Base-by-base conservation (phyloP, 2,113 vertebrate genomes). In the Malaclemys terrapin region DNA sequence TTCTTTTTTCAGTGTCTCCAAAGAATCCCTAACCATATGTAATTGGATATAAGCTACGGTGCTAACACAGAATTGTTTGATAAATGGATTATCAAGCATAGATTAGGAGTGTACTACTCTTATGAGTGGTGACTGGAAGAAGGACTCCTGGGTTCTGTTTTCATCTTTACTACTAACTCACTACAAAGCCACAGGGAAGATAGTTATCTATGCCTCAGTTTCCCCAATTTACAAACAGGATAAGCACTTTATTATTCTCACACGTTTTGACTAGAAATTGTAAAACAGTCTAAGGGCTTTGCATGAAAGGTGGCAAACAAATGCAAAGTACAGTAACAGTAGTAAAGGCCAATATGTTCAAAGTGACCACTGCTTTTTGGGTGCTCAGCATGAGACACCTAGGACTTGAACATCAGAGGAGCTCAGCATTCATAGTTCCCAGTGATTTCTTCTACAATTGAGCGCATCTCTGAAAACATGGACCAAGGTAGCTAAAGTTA, bases 1-100 rank as follows among this genome's bases (percentile, higher is more conserved):
- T 95, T 88, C 14, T 5, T 89, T 91, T 31, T 93, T 94, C 87
- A 82, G 4, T 19, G 27, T 82, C 76, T 91, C 25, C n/a, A 79
- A 88, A 76, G 79, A 90, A 72, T 78, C 57, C 20, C 75, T 85
- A 29, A 62, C 49, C 59, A 45, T 88, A 90, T 53, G 57, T 81
- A 53, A 29, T 47, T 94, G 85, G 12, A 49, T 90, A 56, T 78
- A 84, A 87, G 10, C 47, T 80, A 82, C 24, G 84, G 2, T 10
- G 24, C 81, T 80, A 16, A 93, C 80, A 49, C 91, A 88, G 93
- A 90, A 49, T n/a, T 42, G 56, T 50, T 49, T 47, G 45, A 90
- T 25, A 85, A 91, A 80, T 83, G 6, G 90, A 91, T 5, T 69
- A 92, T 54, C 14, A 86, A 86, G 42, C 47, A 47, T 10, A 86